Evolutionary conservation across 2,888 invertebrate species (phyloP).

Genomic region (Teinopalpus imperialis): DNA sequence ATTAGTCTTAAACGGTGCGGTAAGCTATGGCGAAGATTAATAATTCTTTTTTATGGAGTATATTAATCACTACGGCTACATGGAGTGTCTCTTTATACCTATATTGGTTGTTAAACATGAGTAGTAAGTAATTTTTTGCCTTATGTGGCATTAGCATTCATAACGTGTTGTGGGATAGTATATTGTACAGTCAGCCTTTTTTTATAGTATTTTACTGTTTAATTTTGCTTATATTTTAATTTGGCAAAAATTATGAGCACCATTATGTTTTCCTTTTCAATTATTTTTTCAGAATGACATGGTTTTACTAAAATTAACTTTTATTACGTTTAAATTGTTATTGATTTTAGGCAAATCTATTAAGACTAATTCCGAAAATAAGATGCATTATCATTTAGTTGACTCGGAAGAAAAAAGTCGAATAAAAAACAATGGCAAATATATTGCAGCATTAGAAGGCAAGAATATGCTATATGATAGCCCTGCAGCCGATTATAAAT

Average conservation of each 20-base stretch:
- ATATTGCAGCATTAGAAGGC: conserved; percentile 67
- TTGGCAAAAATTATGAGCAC: not conserved
- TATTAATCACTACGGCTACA: conserved; percentile 87
- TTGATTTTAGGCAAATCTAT: conserved; percentile 55
- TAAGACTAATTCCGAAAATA: conserved; percentile 45
- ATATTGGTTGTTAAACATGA: conserved; percentile 83
- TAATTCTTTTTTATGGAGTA: conserved; percentile 87
- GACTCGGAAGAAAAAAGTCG: conserved; percentile 58
- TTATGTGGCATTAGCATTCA: too few relatives aligned
- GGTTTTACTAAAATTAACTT: too few relatives aligned
- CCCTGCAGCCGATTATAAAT: conserved; percentile 46
- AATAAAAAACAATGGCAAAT: conserved; percentile 71
- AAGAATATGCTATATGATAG: conserved; percentile 61
- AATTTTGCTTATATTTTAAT: conserved; percentile 11
- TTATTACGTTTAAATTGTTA: not conserved
- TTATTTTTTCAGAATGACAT: too few relatives aligned
- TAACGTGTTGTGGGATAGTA: not conserved
- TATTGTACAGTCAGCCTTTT: not conserved
- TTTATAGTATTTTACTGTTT: conserved; percentile 4
- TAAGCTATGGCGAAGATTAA: conserved; percentile 56
- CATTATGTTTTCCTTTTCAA: too few relatives aligned
- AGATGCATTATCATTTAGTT: conserved; percentile 52
- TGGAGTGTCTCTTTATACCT: conserved; percentile 88
- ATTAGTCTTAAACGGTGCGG: not conserved
- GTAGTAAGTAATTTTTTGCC: conserved; percentile 55